Base-by-base conservation (phyloP, 2,113 vertebrate genomes). In the Ancistrus triradiatus region DNA sequence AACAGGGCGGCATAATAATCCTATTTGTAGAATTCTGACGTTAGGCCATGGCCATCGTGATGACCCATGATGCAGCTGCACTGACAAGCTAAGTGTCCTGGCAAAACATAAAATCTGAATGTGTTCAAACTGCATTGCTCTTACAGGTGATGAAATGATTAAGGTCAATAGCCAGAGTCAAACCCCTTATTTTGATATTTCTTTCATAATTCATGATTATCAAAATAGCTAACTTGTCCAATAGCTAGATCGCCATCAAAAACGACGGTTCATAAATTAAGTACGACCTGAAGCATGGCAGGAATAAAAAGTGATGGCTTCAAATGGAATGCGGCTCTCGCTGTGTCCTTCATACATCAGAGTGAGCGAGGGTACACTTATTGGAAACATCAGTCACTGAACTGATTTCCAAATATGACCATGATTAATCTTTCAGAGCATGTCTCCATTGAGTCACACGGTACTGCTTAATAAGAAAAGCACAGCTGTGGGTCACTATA, bases 1-100 rank as follows among this genome's bases (percentile, higher is more conserved):
- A 61, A 56, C 50, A 25, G 62, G 56, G 33, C 18, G 52, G 64
- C 73, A 68, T 66, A 70, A 74, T 69, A 77, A 77, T 77, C 52
- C 43, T 19, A 65, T 66, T 68, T 78, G 56, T 59, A 17, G 46
- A 65, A 66, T 57, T 65, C 61, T 65, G 58, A 63, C 74, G 59
- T 66, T 27, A 67, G 55, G 18, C 9, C 52, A 61, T 63, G 28
- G 21, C 55, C 33, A 18, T 66, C 18, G 28, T 66, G 74, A 69
- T 71, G 35, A 50, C 49, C 31, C 24, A 44, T 57, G 61, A 65
- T 14, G 18, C 25, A 43, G 63, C 42, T 47, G 31, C 18, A 56
- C 19, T 57, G 48, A 28, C 46, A 63, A 42, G n/a, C 27, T 27
- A 35, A 59, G 19, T 22, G 14, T 60, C 35, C 44, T 60, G 55